Evolutionary conservation across 2,113 vertebrate species (phyloP).

Genomic region (Peromyscus leucopus): DNA sequence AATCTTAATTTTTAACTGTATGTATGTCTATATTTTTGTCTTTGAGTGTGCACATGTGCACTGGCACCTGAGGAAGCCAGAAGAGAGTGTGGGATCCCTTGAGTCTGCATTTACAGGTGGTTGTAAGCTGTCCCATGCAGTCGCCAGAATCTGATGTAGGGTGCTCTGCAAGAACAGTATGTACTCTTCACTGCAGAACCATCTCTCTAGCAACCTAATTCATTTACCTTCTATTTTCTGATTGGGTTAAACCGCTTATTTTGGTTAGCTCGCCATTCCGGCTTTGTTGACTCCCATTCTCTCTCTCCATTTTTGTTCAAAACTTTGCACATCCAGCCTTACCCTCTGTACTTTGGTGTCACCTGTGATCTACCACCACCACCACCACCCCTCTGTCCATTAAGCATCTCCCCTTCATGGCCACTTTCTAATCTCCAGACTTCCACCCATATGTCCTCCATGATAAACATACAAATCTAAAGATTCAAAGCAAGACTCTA

Average conservation of each 20-base stretch:
- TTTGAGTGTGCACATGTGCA: not conserved
- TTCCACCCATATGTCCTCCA: not conserved
- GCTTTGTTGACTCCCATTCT: not conserved
- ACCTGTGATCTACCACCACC: no score
- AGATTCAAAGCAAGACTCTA: not conserved
- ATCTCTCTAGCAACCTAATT: not conserved
- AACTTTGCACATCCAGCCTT: not conserved
- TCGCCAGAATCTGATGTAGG: no score
- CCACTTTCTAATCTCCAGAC: not conserved
- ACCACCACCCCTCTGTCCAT: no score
- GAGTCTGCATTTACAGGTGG: not conserved
- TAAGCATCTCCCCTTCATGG: not conserved
- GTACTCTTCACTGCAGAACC: not conserved
- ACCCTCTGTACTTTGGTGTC: not conserved
- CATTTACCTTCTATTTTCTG: not conserved
- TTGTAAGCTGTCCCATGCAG: not conserved
- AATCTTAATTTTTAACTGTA: not conserved
- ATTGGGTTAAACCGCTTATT: not conserved
- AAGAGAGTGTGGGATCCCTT: no score
- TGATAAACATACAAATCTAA: not conserved
- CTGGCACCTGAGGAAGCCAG: no score
- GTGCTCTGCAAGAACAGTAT: not conserved
- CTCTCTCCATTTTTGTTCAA: not conserved
- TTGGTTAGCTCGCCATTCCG: not conserved
- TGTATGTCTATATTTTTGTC: not conserved